A percentile compares a stretch with the other conserved stretches of the same genome.
These are phyloP conservation scores for Pyrrhia umbra DNA, from an alignment of 2,888 invertebrate species.

Conservation along the genomic window DNA sequence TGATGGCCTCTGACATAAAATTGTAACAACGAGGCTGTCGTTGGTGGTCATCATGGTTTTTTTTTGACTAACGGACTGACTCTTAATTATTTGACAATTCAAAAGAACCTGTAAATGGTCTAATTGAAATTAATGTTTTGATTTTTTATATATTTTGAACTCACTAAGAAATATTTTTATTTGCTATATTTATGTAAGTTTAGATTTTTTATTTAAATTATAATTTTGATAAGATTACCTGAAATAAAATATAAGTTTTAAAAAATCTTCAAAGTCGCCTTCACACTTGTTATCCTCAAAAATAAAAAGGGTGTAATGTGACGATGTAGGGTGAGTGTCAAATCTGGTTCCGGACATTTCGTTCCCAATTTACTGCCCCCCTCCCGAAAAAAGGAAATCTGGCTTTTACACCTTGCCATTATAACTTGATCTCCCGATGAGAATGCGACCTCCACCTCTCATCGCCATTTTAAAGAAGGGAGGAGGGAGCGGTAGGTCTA, in stretches of 20 bases:
- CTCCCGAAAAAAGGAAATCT: constrained; percentile 76
- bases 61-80: too few relatives aligned
- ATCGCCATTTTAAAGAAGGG: constrained; percentile 2
- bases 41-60: too few relatives aligned
- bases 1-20: too few relatives aligned
- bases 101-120: too few relatives aligned
- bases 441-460: neutral
- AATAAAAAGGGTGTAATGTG: constrained; percentile 76
- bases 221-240: too few relatives aligned
- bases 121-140: too few relatives aligned
- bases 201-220: too few relatives aligned
- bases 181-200: too few relatives aligned
- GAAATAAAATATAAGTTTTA: neutral
- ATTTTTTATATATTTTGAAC: too few relatives aligned
- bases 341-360: constrained; percentile 81
- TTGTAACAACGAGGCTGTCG: too few relatives aligned
- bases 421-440: constrained; percentile 57
- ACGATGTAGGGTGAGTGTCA: constrained; percentile 81
- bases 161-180: too few relatives aligned
- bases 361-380: constrained; percentile 79
- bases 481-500: constrained; percentile 34
- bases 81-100: too few relatives aligned
- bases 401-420: constrained; percentile 66
- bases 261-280: constrained; percentile 55
- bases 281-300: constrained; percentile 66